These are phyloP conservation scores for Fregata magnificens DNA, from an alignment of 2,113 vertebrate species.

Conservation along the genomic window DNA sequence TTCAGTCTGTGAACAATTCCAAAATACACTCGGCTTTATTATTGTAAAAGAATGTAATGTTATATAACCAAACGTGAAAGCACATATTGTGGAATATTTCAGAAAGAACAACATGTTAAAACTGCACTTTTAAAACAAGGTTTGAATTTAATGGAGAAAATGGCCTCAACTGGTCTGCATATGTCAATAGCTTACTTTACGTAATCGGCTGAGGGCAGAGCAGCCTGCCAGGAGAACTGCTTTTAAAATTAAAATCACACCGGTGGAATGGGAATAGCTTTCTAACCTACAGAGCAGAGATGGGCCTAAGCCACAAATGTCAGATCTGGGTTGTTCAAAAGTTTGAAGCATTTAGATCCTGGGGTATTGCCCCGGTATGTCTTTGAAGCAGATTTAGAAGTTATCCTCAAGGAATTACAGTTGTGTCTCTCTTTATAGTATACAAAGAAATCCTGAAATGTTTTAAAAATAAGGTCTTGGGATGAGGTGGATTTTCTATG, in stretches of 20 bases:
- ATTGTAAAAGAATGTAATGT: conserved; percentile 46
- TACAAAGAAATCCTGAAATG: neutral
- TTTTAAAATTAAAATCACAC: conserved; percentile 64
- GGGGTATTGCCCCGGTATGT: accelerated
- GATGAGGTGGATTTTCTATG: neutral
- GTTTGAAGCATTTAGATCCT: neutral
- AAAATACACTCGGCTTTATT: conserved; percentile 49
- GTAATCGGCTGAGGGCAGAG: conserved; percentile 35
- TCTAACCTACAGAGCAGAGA: conserved; percentile 4
- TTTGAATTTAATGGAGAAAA: conserved; percentile 43
- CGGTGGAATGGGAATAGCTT: neutral
- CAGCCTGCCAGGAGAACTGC: conserved; percentile 50
- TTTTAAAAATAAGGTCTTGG: neutral
- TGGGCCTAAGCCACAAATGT: neutral
- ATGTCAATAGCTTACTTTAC: conserved; percentile 62
- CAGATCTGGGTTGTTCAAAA: neutral
- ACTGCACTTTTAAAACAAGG: conserved; percentile 28
- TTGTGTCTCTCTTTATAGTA: neutral
- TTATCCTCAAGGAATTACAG: neutral
- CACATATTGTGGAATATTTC: conserved; percentile 40
- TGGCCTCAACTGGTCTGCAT: conserved; percentile 20
- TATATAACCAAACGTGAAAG: conserved; percentile 35
- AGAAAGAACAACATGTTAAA: conserved; percentile 61
- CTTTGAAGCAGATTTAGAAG: neutral
- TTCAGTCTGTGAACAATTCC: conserved; percentile 58